phyloP scores from a whole-genome alignment of 2,888 invertebrate genomes.

The Parnassius smintheus region DNA sequence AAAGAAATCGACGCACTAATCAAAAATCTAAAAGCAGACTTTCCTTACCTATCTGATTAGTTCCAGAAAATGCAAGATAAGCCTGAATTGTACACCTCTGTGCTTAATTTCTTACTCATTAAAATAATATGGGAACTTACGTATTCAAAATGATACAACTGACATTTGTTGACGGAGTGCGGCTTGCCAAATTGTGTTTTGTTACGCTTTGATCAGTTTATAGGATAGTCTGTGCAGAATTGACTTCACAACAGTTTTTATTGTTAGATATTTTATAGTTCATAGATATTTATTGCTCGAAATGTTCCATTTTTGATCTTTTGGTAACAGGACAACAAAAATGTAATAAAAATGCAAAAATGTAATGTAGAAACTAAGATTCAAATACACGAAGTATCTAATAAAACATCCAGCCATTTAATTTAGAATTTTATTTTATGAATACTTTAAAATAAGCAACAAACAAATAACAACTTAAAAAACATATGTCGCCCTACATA shows the following conservation, averaged over 20 bases:
- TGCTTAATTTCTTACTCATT: neutral
- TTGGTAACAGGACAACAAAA: slow-evolving; percentile 11
- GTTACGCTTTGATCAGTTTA: slow-evolving; percentile 7
- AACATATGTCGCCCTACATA: slow-evolving; percentile 61
- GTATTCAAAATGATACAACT: slow-evolving; percentile 5
- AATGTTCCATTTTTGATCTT: slow-evolving; percentile 16
- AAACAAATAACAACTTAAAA: slow-evolving; percentile 79
- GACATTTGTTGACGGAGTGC: neutral
- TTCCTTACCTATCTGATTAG: too few relatives aligned
- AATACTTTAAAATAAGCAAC: slow-evolving; percentile 80
- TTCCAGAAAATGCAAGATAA: too few relatives aligned
- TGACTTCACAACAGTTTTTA: slow-evolving; percentile 1
- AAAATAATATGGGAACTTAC: too few relatives aligned
- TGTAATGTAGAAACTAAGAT: slow-evolving; percentile 30
- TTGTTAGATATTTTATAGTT: slow-evolving; percentile 13
- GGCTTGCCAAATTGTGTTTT: slow-evolving; percentile 11
- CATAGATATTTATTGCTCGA: slow-evolving; percentile 9
- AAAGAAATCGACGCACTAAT: too few relatives aligned
- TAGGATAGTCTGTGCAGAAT: neutral
- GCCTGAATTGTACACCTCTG: neutral
- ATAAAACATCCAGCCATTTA: slow-evolving; percentile 67
- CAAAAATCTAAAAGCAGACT: too few relatives aligned
- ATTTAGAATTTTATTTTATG: slow-evolving; percentile 69
- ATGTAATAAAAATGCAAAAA: slow-evolving; percentile 10
- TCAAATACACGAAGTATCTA: slow-evolving; percentile 52